phyloP scores from a whole-genome alignment of 2,113 vertebrate genomes.

The Piliocolobus tephrosceles region DNA sequence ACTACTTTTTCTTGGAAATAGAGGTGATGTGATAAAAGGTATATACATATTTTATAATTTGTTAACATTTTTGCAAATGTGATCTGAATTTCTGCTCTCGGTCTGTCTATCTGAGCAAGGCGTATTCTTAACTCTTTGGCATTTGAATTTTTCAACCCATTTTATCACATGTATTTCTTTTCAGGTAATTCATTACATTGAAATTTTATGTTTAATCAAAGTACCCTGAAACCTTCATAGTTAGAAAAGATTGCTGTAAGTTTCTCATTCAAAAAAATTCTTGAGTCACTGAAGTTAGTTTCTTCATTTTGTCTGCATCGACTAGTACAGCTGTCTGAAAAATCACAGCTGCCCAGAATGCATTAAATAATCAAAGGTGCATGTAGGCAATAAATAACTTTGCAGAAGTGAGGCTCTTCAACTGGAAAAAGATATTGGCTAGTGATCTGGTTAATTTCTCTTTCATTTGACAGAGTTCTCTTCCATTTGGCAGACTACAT shows the following conservation, averaged over 20 bases:
- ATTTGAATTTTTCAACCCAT: neutral
- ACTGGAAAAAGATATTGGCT: slow-evolving; percentile 54
- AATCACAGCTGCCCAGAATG: slow-evolving; percentile 56
- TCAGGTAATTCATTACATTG: neutral
- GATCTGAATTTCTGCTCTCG: neutral
- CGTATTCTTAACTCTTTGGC: neutral
- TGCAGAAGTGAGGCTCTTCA: slow-evolving; percentile 40
- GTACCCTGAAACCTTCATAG: neutral
- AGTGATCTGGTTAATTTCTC: slow-evolving; percentile 64
- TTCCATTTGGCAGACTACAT: slow-evolving; percentile 54
- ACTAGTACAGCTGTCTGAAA: slow-evolving; percentile 45
- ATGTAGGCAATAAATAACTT: slow-evolving; percentile 70
- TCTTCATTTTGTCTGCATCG: slow-evolving; percentile 40
- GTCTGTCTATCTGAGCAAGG: neutral
- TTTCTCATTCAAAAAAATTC: slow-evolving; percentile 37
- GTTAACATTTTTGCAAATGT: neutral
- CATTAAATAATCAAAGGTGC: slow-evolving; percentile 70
- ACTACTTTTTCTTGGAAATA: neutral
- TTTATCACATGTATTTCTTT: slow-evolving; percentile 15
- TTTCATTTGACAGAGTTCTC: slow-evolving; percentile 49
- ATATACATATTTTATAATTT: neutral
- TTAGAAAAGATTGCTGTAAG: neutral
- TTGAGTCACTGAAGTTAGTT: slow-evolving; percentile 53
- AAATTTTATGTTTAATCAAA: neutral
- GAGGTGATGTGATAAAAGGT: neutral